These are phyloP conservation scores for Sphaerolaimus hirsutus DNA, from an alignment of 2,888 invertebrate genomes.

Conservation along the genomic window DNA sequence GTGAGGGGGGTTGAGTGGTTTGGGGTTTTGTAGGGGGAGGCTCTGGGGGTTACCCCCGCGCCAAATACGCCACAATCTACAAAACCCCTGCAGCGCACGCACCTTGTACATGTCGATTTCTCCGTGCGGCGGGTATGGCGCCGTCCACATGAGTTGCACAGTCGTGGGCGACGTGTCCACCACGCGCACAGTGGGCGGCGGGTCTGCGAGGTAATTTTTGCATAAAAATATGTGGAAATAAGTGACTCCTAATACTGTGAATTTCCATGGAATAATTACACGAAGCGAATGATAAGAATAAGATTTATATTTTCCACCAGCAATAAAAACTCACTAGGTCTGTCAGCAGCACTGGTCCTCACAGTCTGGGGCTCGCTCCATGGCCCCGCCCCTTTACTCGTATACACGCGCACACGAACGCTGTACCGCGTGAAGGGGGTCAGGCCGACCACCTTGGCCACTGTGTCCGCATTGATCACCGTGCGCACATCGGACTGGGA, in stretches of 20 bases:
- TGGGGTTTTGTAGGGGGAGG: background rate
- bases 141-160: slow-evolving; percentile 23
- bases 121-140: slow-evolving; percentile 11
- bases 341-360: slow-evolving; percentile 4
- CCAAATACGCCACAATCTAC: background rate
- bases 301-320: background rate
- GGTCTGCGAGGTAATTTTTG: background rate
- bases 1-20: background rate
- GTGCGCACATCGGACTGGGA: background rate
- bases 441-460: slow-evolving; percentile 9
- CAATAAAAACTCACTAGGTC: background rate
- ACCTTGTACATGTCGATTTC: slow-evolving; percentile 17
- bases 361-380: slow-evolving; percentile 19
- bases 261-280: too few species aligned
- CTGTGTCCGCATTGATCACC: background rate
- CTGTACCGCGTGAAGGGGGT: slow-evolving; percentile 19
- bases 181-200: slow-evolving; percentile 11
- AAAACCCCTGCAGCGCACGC: background rate
- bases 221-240: too few species aligned
- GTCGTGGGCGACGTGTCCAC: slow-evolving; percentile 17
- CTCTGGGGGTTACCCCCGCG: background rate
- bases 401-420: slow-evolving; percentile 18
- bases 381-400: slow-evolving; percentile 20
- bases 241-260: too few species aligned
- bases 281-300: background rate